phyloP scores from a whole-genome alignment of 2,113 vertebrate species.

The human region GRCh38 chr18:58787501-58788000 shows the following conservation, averaged over 20 bases:
- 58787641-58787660: fast-evolving
- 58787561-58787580: too few species aligned
- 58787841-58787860: fast-evolving
- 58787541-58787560: too few species aligned
- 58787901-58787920: background rate
- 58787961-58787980: background rate
- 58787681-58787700: background rate
- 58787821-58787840: background rate
- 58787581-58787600: too few species aligned
- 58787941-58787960: background rate
- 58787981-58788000: fast-evolving
- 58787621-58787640: background rate
- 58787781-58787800: background rate
- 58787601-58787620: too few species aligned
- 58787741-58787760: background rate
- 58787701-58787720: background rate
- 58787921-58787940: background rate
- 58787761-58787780: background rate
- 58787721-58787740: background rate
- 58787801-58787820: too few species aligned
- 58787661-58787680: background rate
- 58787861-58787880: background rate
- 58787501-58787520: too few species aligned
- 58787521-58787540: too few species aligned
- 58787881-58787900: background rate